These are phyloP conservation scores for Vulpes lagopus DNA, from an alignment of 2,113 vertebrate species.

Conservation along the genomic window DNA sequence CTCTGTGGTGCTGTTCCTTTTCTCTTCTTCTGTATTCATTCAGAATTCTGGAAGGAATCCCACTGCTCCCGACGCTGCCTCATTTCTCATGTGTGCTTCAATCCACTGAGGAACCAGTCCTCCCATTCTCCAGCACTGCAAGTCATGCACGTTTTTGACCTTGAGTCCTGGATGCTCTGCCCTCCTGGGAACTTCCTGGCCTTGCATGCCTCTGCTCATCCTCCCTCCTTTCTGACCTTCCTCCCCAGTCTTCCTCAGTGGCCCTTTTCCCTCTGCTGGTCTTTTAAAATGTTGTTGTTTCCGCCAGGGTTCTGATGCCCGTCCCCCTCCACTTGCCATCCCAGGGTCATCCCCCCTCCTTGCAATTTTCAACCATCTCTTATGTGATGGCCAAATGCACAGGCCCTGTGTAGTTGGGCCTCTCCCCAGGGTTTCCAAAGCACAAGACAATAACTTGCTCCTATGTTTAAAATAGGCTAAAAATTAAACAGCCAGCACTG, in stretches of 20 bases:
- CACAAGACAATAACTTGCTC: background rate
- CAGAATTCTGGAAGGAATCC: background rate
- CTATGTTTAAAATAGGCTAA: background rate
- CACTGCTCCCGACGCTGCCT: accelerated
- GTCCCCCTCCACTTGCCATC: too few species aligned
- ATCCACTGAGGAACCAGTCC: accelerated
- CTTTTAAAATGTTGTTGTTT: background rate
- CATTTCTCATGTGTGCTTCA: accelerated
- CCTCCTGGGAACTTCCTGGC: background rate
- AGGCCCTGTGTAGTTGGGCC: accelerated
- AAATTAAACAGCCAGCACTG: background rate
- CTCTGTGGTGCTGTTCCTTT: accelerated
- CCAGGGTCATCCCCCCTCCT: background rate
- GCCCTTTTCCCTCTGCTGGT: background rate
- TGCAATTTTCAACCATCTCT: background rate
- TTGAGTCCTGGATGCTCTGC: accelerated
- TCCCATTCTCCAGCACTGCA: too few species aligned
- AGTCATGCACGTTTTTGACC: background rate
- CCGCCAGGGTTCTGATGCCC: background rate
- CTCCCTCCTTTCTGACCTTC: background rate
- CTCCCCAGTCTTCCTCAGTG: background rate
- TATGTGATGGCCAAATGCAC: background rate
- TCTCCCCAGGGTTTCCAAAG: background rate
- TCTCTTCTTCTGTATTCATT: background rate
- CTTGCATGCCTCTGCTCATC: accelerated